These are phyloP conservation scores for Nanorana parkeri DNA, from an alignment of 2,113 vertebrate genomes.

Conservation along the genomic window DNA sequence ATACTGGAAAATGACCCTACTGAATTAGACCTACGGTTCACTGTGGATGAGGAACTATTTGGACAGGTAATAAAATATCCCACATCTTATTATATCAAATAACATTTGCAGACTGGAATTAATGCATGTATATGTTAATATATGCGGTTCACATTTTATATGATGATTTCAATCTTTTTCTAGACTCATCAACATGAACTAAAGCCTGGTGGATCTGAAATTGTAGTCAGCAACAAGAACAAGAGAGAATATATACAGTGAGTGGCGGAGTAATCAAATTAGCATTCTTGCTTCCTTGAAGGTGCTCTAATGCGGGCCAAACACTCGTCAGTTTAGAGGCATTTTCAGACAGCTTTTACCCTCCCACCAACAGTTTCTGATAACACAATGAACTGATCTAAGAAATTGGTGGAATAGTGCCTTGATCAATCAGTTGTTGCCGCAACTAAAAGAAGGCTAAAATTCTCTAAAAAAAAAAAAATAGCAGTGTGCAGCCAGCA, in stretches of 20 bases:
- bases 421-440: no score
- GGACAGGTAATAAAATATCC: conserved; percentile 82
- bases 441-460: no score
- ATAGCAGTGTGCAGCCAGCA: no score
- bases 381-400: no score
- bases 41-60: conserved; percentile 96
- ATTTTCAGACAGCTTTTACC: no score
- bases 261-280: conserved; percentile 63
- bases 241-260: conserved; percentile 98
- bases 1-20: conserved; percentile 96
- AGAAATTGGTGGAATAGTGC: no score
- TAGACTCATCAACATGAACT: conserved; percentile 97
- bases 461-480: no score
- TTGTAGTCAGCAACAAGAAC: conserved; percentile 90
- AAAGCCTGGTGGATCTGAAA: conserved; percentile 86
- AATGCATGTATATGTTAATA: not conserved
- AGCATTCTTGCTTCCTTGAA: not conserved
- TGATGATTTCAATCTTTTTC: conserved; percentile 49
- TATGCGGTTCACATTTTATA: not conserved
- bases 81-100: conserved; percentile 53
- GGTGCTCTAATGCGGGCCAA: no score
- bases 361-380: no score
- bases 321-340: no score
- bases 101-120: not conserved
- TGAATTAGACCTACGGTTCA: conserved; percentile 92